Evolutionary conservation across 1,140 invertebrate species (phyloP), one percentile per base, ranked within the genome.

Genomic region (Formica exsecta): DNA sequence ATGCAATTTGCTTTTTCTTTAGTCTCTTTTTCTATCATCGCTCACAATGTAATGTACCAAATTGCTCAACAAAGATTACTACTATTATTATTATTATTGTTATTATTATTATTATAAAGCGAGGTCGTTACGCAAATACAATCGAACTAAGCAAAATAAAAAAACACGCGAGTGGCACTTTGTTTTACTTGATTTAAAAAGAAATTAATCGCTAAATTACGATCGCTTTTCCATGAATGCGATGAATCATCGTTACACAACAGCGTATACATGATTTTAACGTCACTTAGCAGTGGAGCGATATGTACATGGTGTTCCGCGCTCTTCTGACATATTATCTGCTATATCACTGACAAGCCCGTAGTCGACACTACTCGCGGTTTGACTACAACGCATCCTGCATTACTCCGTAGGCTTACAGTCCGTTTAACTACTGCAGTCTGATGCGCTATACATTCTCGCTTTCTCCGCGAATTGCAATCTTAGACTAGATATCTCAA

Each of bases 401-500:
- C 3, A 22, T 36, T 48, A 44, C 25, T 81, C 36, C 48, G 36
- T 81, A 73, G 79, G 79, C 68, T 70, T 38, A 64, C 57, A 74
- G 22, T 73, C 54, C 66, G 54, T 81, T 38, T 81, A 65, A 75
- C 73, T 75, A 80, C 4, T 51, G 41, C 54, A 61, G 54, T 36
- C 79, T 44, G 68, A 61, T 36, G 54, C 29, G 6, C 79, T 73
- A 44, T 73, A 83, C 25, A 73, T 74, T 25, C 41, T 44, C 32
- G 25, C 38, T 68, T 73, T 83, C 68, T 73, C 68, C 54, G 79
- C 62, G 68, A 73, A 74, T 74, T 83, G 79, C 79, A 68, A 54
- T 83, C 79, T 83, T 83, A 61, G 68, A 83, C 68, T 41, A 83
- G 68, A 83, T 83, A 73, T 83, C 79, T 83, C 41, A 83, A 83